Base-by-base conservation (phyloP, 2,113 vertebrate species). In the Nothoprocta perdicaria region DNA sequence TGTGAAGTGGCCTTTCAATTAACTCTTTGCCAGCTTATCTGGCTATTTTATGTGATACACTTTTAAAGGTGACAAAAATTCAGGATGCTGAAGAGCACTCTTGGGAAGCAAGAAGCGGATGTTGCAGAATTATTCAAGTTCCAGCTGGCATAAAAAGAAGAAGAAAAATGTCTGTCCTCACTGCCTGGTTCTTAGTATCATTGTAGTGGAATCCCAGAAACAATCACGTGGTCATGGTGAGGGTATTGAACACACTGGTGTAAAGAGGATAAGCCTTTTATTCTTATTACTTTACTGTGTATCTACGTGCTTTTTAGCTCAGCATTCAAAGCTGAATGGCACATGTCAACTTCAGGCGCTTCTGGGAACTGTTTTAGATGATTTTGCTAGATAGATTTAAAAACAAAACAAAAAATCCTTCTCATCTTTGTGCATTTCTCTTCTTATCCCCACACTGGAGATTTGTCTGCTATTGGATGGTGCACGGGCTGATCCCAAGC, bases 41-140 rank as follows among this genome's bases (percentile, higher is more conserved):
- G 19, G 73, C 80, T 92, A 46, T 88, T 96, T 93, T 75, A 92
- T 86, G 85, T 91, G 91, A 79, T 75, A 83, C 14, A 3, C 26
- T 89, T 95, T 93, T 88, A 89, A 92, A 92, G 87, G 84, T 92
- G 93, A 92, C 95, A 92, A 95, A 94, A 96, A 93, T 48, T 78
- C 62, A 58, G 94, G 68, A 31, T 81, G 80, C 82, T 95, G 76
- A 89, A 81, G 69, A 89, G 53, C 76, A 43, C 85, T 84, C 87
- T 81, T 88, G 89, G 89, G 94, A 93, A 86, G 69, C 43, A 66
- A 88, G 83, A 67, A 83, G 80, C 80, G 85, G 46, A 40, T 85
- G 83, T 95, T 94, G 33, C 0, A 62, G 91, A 89, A 94, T 92
- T 92, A 90, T 86, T 94, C 80, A 71, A 71, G 92, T 80, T 95